Percentiles rank a stretch among this genome's conserved stretches.
Conservation (phyloP, 2,797 vertebrate genomes). For the Melanotaenia pygmaea region DNA sequence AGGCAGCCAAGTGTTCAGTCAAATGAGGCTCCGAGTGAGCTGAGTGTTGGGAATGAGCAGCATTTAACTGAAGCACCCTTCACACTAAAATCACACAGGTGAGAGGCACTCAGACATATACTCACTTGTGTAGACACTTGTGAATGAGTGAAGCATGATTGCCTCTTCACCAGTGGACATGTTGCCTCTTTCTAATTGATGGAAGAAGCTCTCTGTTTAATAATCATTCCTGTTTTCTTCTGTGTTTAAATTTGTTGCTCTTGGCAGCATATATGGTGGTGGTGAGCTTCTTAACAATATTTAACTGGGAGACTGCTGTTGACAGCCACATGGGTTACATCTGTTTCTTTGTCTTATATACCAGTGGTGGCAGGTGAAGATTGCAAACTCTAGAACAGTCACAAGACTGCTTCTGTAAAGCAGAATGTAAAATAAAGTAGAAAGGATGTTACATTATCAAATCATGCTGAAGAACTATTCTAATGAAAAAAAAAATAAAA, state of each 20-base stretch:
- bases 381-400: no score
- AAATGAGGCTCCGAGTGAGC: conserved; percentile 68
- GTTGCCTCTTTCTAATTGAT: conserved; percentile 49
- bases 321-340: neutral
- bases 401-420: no score
- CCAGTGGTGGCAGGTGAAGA: no score
- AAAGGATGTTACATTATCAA: no score
- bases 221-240: conserved; percentile 15
- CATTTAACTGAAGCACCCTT: conserved; percentile 77
- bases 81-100: conserved; percentile 74
- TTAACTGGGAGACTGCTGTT: neutral
- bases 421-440: no score
- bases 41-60: conserved; percentile 57
- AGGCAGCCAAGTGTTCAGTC: conserved; percentile 64
- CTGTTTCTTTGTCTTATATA: no score
- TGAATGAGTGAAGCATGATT: conserved; percentile 53
- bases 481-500: no score
- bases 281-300: neutral
- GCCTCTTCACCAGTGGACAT: conserved; percentile 47
- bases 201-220: conserved; percentile 31
- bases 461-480: no score
- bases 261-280: neutral
- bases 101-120: conserved; percentile 69
- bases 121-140: conserved; percentile 62
- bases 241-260: conserved; percentile 18